Evolutionary conservation across 2,797 vertebrate species (phyloP), one percentile per base, ranked within the genome.

Genomic region (Enteromius viviparus): DNA sequence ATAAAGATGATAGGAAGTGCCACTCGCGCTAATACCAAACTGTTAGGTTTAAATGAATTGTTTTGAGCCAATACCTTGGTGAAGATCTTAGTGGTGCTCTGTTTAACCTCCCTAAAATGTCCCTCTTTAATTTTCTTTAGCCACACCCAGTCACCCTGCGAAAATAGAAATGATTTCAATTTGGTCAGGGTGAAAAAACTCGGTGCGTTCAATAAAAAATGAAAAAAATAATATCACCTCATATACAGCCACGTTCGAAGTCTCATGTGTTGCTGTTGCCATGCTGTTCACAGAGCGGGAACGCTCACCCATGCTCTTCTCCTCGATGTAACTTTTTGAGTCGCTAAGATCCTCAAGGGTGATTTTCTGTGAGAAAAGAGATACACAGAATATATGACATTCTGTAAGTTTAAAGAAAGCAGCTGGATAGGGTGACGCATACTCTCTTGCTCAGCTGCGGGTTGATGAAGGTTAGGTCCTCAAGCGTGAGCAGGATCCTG

Each of bases 81-180:
- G 87, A 98, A 94, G 87, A 97, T 92, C 89, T 90, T 94, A 80
- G 95, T 95, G 66, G 94, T 93, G 85, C 92, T 95, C 49, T 94
- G 96, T 55, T 91, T 92, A 82, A 98, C 91, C 15, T 95, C 94
- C 42, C 91, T 95, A 84, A 91, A 92, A 0, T 92, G 89, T 9
- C 94, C 94, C 0, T 76, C 90, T 71, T 95, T 90, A 86, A 96
- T 95, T 87, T 95, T 98, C 92, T 98, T 98, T 81, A 98, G 90
- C 96, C 97, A 97, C 19, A 97, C 96, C 93, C 96, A 97, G 90
- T 98, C 96, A 1, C 97, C 97, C 97, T 98, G 89, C 51, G 84
- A 81, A 65, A 51, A 82, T 76, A 65, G 51, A 17, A 64, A 37
- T 37, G 3, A 55, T 15, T 17, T 9, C 0, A 58, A 45, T 29